Evolutionary conservation across 2,797 vertebrate species (phyloP), one percentile per base, ranked within the genome.

Genomic region (Gallinago nigripennis): DNA sequence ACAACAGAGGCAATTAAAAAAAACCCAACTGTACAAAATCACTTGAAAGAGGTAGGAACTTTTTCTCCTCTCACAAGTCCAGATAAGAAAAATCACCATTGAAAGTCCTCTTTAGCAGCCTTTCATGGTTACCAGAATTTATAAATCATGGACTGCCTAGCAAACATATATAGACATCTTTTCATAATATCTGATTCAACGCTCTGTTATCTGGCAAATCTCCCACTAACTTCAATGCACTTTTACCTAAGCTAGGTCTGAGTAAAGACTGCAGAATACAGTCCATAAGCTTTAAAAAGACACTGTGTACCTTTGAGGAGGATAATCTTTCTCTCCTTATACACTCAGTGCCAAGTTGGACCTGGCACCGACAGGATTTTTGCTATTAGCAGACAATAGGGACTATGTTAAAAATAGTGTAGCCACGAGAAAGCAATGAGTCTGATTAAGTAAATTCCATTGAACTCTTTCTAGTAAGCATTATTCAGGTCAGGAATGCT

Each of bases 401-500:
- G 92, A 97, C 87, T 76, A 94, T 35, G 88, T 95, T 97, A 96
- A 95, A 97, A 96, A 96, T 95, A 97, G 97, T 92, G 96, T 95
- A 97, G 96, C 91, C 95, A 98, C 35, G 95, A 98, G 97, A 98
- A 98, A 97, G 95, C 94, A 96, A 96, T 96, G 96, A 98, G 97
- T 98, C 98, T 98, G 98, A 98, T 98, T 98, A 98, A 98, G 96
- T 98, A 98, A 98, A 98, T 98, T 98, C 97, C 95, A 98, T 97
- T 98, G 98, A 98, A 98, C 97, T 98, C 97, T 98, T 98, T 98
- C 97, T 98, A 98, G 97, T 97, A 98, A 98, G 97, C 96, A 98
- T 98, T 98, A 98, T 98, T 98, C 97, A 98, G 97, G 98, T 98
- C 98, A 98, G 98, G 97, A 98, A 98, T 98, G 98, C 97, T 98